Percentiles rank a stretch among this genome's conserved stretches.
Evolutionary conservation across 2,888 invertebrate genomes (phyloP).

Genomic region (Brenthis daphne): DNA sequence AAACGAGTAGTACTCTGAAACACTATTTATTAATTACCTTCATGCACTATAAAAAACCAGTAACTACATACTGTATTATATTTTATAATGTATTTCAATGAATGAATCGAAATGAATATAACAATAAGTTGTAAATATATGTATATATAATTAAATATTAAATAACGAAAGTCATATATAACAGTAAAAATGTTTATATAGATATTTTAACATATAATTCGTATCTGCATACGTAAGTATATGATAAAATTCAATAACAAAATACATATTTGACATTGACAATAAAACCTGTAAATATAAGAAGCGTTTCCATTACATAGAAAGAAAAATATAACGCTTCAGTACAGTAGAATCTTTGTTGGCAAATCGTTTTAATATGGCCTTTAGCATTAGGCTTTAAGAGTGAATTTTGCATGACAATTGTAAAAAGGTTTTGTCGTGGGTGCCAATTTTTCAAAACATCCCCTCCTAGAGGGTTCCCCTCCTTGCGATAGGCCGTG

Average conservation of each 20-base stretch:
- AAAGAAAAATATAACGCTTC: conserved; percentile 30
- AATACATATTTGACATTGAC: conserved; percentile 8
- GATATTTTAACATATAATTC: too few relatives aligned
- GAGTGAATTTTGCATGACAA: conserved; percentile 40
- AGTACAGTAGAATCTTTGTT: conserved; percentile 27
- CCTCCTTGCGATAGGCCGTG: conserved; percentile 73
- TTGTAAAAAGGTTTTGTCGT: conserved; percentile 53
- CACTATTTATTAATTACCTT: too few relatives aligned
- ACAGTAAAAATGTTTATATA: too few relatives aligned
- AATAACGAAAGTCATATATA: too few relatives aligned
- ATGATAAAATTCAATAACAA: background rate
- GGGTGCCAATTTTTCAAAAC: conserved; percentile 82
- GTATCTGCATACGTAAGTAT: background rate
- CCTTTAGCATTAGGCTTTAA: conserved; percentile 35
- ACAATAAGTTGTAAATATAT: too few relatives aligned
- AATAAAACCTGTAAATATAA: conserved; percentile 18
- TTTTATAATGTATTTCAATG: too few relatives aligned
- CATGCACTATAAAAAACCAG: too few relatives aligned
- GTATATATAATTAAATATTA: too few relatives aligned
- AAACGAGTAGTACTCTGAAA: background rate
- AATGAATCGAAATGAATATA: too few relatives aligned
- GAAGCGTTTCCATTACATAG: conserved; percentile 27
- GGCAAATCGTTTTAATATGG: conserved; percentile 21
- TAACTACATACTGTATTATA: too few relatives aligned
- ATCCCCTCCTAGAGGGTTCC: conserved; percentile 66